phyloP scores from a whole-genome alignment of 35 echinoderm and acorn worm species.

The Apostichopus japonicus region DNA sequence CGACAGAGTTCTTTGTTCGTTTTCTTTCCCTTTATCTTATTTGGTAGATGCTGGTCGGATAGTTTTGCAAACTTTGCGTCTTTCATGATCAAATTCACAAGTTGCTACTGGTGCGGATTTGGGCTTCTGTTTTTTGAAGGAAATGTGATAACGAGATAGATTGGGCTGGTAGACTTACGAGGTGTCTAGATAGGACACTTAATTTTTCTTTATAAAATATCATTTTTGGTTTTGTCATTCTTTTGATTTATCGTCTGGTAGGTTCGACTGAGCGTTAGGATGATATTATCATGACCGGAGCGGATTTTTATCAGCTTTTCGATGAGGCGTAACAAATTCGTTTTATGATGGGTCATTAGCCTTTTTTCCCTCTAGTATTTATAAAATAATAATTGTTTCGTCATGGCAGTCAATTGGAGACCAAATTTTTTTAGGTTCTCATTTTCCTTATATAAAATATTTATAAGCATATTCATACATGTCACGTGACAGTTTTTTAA shows the following conservation, averaged over 20 bases:
- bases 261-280: neutral
- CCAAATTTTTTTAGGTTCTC: no score
- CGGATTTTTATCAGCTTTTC: neutral
- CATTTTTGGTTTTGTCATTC: neutral
- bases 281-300: neutral
- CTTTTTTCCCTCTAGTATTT: neutral
- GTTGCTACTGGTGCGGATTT: neutral
- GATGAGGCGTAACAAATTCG: neutral
- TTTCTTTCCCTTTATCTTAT: neutral
- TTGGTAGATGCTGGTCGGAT: neutral
- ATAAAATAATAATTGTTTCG: no score
- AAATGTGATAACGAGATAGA: constrained; percentile 1
- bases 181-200: neutral
- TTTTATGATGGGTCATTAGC: neutral
- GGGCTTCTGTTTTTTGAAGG: no score
- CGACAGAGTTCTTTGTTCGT: constrained; percentile 10
- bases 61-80: constrained; percentile 42
- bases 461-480: no score
- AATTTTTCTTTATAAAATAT: neutral
- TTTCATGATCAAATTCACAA: constrained; percentile 9
- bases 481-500: no score
- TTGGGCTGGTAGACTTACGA: no score
- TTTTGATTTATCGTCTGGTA: neutral
- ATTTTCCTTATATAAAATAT: no score
- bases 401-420: no score